These are phyloP conservation scores for Simalia tracyae DNA, from an alignment of 2,797 vertebrate genomes.

Conservation along the genomic window DNA sequence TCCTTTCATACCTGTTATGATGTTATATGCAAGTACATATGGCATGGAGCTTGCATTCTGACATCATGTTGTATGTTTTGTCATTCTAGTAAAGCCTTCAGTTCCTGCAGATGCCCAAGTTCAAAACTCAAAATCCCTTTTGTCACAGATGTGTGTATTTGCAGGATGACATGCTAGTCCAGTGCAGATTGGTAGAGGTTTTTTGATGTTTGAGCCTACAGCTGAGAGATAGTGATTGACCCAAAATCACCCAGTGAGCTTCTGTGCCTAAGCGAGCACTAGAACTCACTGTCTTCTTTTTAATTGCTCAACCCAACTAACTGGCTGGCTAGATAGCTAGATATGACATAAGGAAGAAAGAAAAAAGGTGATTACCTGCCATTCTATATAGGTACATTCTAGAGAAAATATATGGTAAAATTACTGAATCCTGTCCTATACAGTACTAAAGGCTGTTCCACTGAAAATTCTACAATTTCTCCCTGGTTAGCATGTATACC, in stretches of 20 bases:
- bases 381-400: neutral
- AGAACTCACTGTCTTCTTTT: neutral
- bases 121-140: neutral
- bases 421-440: neutral
- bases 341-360: neutral
- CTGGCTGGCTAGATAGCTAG: neutral
- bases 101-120: neutral
- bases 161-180: too few relatives aligned
- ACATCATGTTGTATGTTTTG: neutral
- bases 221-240: neutral
- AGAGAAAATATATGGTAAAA: neutral
- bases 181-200: neutral
- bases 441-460: neutral
- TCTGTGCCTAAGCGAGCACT: neutral
- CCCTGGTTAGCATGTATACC: neutral
- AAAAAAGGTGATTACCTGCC: neutral
- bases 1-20: neutral
- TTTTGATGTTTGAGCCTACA: neutral
- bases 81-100: neutral
- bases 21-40: neutral
- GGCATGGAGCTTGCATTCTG: neutral
- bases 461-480: neutral
- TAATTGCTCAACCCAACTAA: neutral
- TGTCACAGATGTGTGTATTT: neutral
- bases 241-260: neutral